These are phyloP conservation scores for Apodemus speciosus DNA, from an alignment of 2,113 vertebrate genomes.

Conservation along the genomic window DNA sequence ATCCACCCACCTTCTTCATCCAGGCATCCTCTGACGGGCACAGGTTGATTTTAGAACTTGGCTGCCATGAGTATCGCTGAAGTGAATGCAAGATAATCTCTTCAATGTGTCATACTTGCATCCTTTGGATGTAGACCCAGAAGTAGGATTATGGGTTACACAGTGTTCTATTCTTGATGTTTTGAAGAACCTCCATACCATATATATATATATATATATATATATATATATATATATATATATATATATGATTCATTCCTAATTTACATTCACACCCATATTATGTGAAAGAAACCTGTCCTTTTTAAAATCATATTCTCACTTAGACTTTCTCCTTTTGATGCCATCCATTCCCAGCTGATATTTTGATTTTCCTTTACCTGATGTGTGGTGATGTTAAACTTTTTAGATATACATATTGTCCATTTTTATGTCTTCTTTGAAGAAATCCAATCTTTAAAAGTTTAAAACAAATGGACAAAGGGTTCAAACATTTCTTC, in stretches of 20 bases:
- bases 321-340: background rate
- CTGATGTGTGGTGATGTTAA: background rate
- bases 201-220: no score
- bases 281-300: background rate
- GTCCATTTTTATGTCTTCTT: background rate
- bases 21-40: background rate
- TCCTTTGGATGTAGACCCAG: background rate
- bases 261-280: background rate
- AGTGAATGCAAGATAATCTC: background rate
- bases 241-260: no score
- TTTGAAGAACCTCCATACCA: background rate
- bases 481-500: background rate
- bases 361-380: background rate
- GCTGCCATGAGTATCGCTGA: background rate
- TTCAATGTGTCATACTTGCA: background rate
- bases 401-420: background rate
- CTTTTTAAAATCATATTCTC: background rate
- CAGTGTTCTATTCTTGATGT: background rate
- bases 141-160: background rate
- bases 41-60: background rate
- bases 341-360: background rate
- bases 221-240: no score
- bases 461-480: no score
- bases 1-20: background rate
- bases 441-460: background rate